These are phyloP conservation scores for Microctenopoma steveboyesi DNA, from an alignment of 2,797 vertebrate species.

Conservation along the genomic window DNA sequence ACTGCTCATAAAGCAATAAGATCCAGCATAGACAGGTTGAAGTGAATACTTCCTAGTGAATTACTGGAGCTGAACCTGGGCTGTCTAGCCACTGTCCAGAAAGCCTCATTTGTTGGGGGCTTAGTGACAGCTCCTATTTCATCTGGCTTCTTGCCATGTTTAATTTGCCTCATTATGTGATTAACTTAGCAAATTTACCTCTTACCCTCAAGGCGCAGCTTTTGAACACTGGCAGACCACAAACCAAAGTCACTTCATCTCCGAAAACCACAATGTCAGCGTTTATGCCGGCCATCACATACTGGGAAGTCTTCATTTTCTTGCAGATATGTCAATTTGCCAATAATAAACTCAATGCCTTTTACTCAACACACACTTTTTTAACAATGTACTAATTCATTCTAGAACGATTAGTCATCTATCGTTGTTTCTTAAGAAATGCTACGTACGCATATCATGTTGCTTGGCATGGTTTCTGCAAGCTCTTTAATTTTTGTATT, in stretches of 20 bases:
- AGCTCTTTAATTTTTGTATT: constrained; percentile 52
- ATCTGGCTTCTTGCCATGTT: constrained; percentile 78
- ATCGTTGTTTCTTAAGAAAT: constrained; percentile 67
- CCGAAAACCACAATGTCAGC: constrained; percentile 73
- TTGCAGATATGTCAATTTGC: constrained; percentile 60
- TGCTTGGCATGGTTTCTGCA: constrained; percentile 55
- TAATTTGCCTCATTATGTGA: constrained; percentile 88
- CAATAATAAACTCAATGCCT: constrained; percentile 63
- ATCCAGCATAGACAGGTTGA: constrained; percentile 22
- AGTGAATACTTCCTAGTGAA: constrained; percentile 47
- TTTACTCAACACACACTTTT: constrained; percentile 46
- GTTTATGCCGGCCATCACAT: constrained; percentile 53
- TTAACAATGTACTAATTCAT: constrained; percentile 53
- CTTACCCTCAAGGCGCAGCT: constrained; percentile 79
- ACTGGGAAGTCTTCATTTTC: constrained; percentile 69
- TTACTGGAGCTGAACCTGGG: constrained; percentile 57
- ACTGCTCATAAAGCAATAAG: constrained; percentile 28
- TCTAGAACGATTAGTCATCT: constrained; percentile 62
- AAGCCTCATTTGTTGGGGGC: constrained; percentile 75
- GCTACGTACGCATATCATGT: constrained; percentile 60
- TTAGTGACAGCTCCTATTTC: constrained; percentile 81
- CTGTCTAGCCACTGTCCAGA: constrained; percentile 57
- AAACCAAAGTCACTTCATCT: constrained; percentile 80
- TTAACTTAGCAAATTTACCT: constrained; percentile 86
- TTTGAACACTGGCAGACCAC: constrained; percentile 74